Base-by-base conservation (phyloP, 2,888 invertebrate genomes). In the Amphipoea oculea region DNA sequence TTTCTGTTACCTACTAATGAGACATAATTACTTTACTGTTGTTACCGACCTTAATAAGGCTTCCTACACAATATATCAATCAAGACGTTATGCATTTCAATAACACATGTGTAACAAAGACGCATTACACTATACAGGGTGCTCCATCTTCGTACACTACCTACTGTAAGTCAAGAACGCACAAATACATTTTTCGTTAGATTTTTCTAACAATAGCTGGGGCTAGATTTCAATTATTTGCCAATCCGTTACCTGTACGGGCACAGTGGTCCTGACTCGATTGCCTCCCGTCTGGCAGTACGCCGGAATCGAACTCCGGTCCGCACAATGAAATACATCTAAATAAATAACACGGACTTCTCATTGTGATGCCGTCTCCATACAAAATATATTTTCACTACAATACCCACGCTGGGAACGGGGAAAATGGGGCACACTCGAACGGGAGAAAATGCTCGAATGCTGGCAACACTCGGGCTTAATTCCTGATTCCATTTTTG, bases 311-410 rank as follows among this genome's bases (percentile, higher is more conserved):
- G 94, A 94, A 94, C 93, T 92, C 91, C 89, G 86, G 89, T 90
- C 89, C 89, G 85, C 91, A 93, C 95, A 95, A 95, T 93, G 92
- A 94, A 94, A 94, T 95, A 95, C 94, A 94, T 95, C 94, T 95
- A 95, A 96, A 96, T 95, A 96, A 96, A 96, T 96, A 96, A 95
- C 95, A 93, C 92, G 94, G 94, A 94, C 94, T 93, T 91, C 93
- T 87, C 93, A 95, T 96, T 96, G 95, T 96, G 89, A 94, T 92
- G 92, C 93, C 91, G 92, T 89, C 91, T 94, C 92, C 94, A 94
- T 94, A 95, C 94, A 94, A 95, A 95, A 96, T 95, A 95, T 95
- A 95, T 95, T 96, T 95, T 92, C 93, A 88, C 92, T 91, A 94
- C 95, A 95, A 95, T 95, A 90, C 92, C 87, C 85, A 78, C 89